Conservation (phyloP, 2,888 invertebrate genomes). For the Platypus cylindrus region DNA sequence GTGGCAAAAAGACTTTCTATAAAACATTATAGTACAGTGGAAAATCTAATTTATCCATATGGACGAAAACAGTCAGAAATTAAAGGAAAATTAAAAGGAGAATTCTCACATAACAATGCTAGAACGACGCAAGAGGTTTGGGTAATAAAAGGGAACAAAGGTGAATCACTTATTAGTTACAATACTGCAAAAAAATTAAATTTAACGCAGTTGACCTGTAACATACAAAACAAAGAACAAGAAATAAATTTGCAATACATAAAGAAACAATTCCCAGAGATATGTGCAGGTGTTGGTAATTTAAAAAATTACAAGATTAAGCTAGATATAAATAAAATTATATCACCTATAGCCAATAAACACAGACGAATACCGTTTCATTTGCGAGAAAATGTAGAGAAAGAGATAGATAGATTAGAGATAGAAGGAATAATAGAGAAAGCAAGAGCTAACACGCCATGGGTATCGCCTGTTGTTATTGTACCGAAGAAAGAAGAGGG, state of each 20-base stretch:
- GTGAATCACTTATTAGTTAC: neutral
- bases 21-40: no score
- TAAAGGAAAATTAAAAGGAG: neutral
- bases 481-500: constrained; percentile 15
- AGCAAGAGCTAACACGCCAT: constrained; percentile 13
- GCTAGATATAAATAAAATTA: constrained; percentile 12
- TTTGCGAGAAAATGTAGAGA: no score
- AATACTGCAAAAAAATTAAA: neutral
- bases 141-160: neutral
- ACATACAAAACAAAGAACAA: neutral
- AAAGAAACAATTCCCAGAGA: neutral
- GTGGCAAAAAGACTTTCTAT: neutral
- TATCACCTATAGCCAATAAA: constrained; percentile 13
- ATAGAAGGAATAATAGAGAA: constrained; percentile 14
- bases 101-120: neutral
- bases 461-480: constrained; percentile 18
- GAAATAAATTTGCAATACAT: neutral
- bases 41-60: neutral
- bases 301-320: constrained; percentile 12
- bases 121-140: neutral
- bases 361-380: constrained; percentile 12
- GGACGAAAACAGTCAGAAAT: neutral
- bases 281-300: constrained; percentile 9
- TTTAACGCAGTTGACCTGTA: neutral
- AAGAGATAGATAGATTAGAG: constrained; percentile 8